phyloP scores from a whole-genome alignment of 2,888 invertebrate species.

The Alcis repandata region DNA sequence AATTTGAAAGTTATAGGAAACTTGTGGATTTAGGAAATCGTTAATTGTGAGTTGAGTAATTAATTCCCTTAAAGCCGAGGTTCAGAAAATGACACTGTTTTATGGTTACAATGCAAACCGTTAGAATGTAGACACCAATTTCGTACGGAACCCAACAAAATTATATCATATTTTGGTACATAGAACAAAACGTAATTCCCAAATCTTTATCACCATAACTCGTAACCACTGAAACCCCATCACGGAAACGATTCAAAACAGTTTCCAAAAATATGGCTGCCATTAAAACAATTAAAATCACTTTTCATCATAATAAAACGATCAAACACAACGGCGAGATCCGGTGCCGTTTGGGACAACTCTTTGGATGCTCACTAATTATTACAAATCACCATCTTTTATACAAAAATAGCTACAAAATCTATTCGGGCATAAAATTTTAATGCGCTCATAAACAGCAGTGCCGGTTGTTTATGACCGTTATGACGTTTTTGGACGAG shows the following conservation, averaged over 20 bases:
- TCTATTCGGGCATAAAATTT: conserved; percentile 69
- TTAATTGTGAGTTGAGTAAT: too few species aligned
- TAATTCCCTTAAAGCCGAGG: too few species aligned
- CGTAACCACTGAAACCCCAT: not conserved
- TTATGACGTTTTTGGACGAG: conserved; percentile 76
- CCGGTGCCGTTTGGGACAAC: conserved; percentile 62
- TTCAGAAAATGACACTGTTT: too few species aligned
- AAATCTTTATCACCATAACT: not conserved
- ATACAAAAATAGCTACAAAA: conserved; percentile 58
- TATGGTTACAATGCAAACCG: too few species aligned
- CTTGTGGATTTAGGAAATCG: too few species aligned
- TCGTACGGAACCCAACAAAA: too few species aligned
- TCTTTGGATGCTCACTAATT: conserved; percentile 72
- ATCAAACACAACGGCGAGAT: conserved; percentile 55
- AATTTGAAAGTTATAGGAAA: too few species aligned
- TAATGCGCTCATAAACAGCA: conserved; percentile 72
- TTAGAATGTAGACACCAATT: too few species aligned
- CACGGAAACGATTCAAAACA: conserved; percentile 13
- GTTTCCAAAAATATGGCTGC: conserved; percentile 32
- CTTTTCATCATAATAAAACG: conserved; percentile 57
- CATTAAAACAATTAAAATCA: conserved; percentile 49
- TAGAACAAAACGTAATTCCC: not conserved
- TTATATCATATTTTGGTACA: too few species aligned
- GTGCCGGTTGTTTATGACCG: conserved; percentile 74
- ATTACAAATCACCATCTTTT: conserved; percentile 72